Evolutionary conservation across 2,797 vertebrate genomes (phyloP).

Genomic region (Gymnodraco acuticeps): DNA sequence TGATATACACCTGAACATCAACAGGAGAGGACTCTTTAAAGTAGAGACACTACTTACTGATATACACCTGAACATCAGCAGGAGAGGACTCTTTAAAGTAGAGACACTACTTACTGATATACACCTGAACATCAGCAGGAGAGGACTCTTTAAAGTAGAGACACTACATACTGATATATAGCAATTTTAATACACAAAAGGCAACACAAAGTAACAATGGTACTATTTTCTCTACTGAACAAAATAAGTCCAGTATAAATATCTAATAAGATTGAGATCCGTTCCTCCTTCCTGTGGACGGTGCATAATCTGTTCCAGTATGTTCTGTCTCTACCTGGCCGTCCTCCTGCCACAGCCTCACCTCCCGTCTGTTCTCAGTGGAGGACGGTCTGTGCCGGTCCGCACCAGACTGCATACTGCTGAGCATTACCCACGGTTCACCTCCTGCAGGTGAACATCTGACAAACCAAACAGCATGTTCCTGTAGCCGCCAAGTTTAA

Average conservation of each 20-base stretch:
- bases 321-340: conserved; percentile 24
- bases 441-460: conserved; percentile 38
- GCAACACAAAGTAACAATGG: too few relatives aligned
- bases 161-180: too few relatives aligned
- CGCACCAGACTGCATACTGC: conserved; percentile 40
- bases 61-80: too few relatives aligned
- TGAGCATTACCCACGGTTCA: conserved; percentile 50
- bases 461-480: conserved; percentile 9
- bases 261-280: background rate
- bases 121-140: too few relatives aligned
- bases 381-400: conserved; percentile 11
- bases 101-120: too few relatives aligned
- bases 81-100: too few relatives aligned
- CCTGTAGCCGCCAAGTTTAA: background rate
- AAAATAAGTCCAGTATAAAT: background rate
- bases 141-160: too few relatives aligned
- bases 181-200: too few relatives aligned
- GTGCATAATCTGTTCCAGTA: background rate
- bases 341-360: conserved; percentile 25
- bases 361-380: conserved; percentile 34
- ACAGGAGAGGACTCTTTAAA: too few relatives aligned
- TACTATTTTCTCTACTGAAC: background rate
- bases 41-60: too few relatives aligned
- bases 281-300: background rate
- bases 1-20: too few relatives aligned